Conservation (phyloP, 2,797 vertebrate species). For the Tokudaia tokunoshimensis region DNA sequence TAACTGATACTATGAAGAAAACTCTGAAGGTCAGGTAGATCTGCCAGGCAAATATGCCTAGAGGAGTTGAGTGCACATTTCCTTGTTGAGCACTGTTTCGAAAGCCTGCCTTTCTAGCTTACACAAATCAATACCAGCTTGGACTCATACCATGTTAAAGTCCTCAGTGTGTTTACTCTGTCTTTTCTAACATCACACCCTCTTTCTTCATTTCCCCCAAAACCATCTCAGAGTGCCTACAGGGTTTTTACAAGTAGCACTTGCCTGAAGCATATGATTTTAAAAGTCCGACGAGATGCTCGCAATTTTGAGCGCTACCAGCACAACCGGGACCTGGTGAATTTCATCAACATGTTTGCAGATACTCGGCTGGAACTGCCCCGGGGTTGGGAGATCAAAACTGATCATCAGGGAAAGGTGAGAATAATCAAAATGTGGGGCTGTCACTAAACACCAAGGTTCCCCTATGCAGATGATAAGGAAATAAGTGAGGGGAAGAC, state of each 20-base stretch:
- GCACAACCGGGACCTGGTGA: slow-evolving; percentile 97
- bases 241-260: slow-evolving; percentile 98
- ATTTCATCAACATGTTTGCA: slow-evolving; percentile 98
- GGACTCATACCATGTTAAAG: background rate
- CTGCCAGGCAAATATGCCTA: background rate
- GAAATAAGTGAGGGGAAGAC: background rate
- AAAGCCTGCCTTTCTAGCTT: background rate
- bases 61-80: background rate
- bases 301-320: slow-evolving; percentile 99
- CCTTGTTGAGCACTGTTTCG: slow-evolving; percentile 16
- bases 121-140: background rate
- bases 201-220: background rate
- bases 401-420: slow-evolving; percentile 98
- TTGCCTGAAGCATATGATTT: slow-evolving; percentile 98
- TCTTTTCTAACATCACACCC: background rate
- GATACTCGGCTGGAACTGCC: slow-evolving; percentile 96
- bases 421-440: background rate
- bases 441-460: background rate
- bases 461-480: no score
- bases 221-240: slow-evolving; percentile 93
- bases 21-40: rapidly evolving
- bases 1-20: background rate
- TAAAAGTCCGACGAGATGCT: slow-evolving; percentile 97
- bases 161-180: background rate
- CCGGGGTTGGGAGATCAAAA: slow-evolving; percentile 98